Evolutionary conservation across 64 coral and sea anemone genomes (phyloP), one percentile per base, ranked within the genome.

Genomic region (Porites australiensis): DNA sequence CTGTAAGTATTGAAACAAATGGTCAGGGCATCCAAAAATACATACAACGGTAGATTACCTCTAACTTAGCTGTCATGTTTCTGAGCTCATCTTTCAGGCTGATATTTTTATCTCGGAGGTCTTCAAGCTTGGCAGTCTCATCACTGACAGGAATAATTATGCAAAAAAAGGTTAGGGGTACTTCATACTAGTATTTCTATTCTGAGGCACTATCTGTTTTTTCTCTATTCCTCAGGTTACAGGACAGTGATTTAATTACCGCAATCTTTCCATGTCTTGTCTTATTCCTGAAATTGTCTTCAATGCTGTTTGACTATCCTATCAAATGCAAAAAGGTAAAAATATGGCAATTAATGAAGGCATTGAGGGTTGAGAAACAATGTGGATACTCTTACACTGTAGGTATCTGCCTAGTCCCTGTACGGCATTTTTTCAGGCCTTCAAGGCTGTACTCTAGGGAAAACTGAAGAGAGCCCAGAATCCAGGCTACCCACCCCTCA

Each of bases 291-390:
- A 78, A 3, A 93, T 86, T 72, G 87, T 63, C 69, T 70, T 93
- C 2, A 93, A 61, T 55, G 91, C 82, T 55, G 83, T 93, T 63
- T 87, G 70, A 12, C 62, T 58, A 70, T 87, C 79, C 91, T 93
- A 16, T 48, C 2, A 49, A 3, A 70, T 19, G 64, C 13, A 15
- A 8, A 75, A 45, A 43, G 0, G 10, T 9, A 23, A 70, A 37
- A 49, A 27, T 27, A 11, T 6, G 10, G 48, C n/a, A 16, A 12
- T 45, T 11, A 68, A 2, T 0, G 66, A 59, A 11, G 81, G 64
- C 11, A 55, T 55, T 55, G 53, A 11, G 15, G 44, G 13, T 3
- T 5, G 27, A 37, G 27, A 37, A 37, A 37, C 27, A 37, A 37
- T 37, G 27, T 37, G 27, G 27, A 37, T 0, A 37, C 27, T 37